Evolutionary conservation across 2,888 invertebrate species (phyloP), one percentile per base, ranked within the genome.

Genomic region (Dromius quadrimaculatus): DNA sequence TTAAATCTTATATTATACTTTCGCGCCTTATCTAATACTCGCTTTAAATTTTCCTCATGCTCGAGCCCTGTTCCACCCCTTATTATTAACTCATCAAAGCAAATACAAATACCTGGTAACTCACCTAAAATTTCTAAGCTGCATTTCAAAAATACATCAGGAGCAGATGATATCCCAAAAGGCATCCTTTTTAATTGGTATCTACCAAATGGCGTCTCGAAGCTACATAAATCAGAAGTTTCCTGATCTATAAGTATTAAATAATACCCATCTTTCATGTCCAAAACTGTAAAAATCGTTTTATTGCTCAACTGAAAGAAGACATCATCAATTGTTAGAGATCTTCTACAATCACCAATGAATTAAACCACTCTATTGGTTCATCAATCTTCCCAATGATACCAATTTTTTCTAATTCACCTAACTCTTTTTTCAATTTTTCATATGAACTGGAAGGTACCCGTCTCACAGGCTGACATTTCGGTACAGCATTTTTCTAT

Each of bases 1-100:
- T 57, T 57, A 28, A 57, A 57, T 57, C 32, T 57, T 13, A 57
- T 34, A 32, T 57, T 57, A 13, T 57, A 57, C 17, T 57, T 57
- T 32, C 34, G 28, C 4, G 57, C 57, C n/a, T 15, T 28, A 2
- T 57, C 57, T 32, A 57, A 28, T 2, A 57, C 32, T 8, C 20
- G 17, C 13, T 15, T 57, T 19, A 57, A 57, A 28, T 32, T 57
- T 22, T 2, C 2, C 19, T 50, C 50, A 20, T 50, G 50, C 13
- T 50, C 50, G 11, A n/a, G 3, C n/a, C 15, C 47, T 13, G 13
- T 47, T 47, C 15, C 47, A 11, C 15, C 47, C 4, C 15, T 5
- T 13, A 17, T 47, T 47, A 47, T 47, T 2, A 47, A 4, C 6
- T 47, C 47, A 17, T 47, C 57, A 32, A 57, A 57, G 23, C 23